phyloP scores from a whole-genome alignment of 2,797 vertebrate species.

The Myoxocephalus aenaeus region DNA sequence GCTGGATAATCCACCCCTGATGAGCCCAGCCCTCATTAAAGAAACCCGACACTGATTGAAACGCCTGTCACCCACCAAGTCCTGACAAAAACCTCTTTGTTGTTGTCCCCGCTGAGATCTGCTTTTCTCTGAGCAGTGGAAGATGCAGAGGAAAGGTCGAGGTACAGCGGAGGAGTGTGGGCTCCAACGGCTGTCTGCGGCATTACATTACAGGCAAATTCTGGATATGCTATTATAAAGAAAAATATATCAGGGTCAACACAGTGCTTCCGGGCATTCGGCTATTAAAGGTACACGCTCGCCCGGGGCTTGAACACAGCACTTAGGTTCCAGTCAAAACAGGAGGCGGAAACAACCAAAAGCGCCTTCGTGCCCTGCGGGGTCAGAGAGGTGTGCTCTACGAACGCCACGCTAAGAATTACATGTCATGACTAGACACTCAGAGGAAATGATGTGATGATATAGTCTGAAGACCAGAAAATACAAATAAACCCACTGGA shows the following conservation, averaged over 20 bases:
- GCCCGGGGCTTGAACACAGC: background rate
- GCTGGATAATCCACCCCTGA: constrained; percentile 68
- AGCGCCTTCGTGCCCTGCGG: background rate
- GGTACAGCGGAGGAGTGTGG: background rate
- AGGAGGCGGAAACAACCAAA: background rate
- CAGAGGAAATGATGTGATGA: too few relatives aligned
- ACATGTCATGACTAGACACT: too few relatives aligned
- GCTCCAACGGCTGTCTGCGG: background rate
- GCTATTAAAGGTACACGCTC: background rate
- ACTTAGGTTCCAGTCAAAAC: constrained; percentile 3
- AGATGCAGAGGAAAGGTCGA: constrained; percentile 27
- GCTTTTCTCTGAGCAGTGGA: constrained; percentile 48
- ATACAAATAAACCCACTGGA: too few relatives aligned
- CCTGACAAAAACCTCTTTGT: constrained; percentile 72
- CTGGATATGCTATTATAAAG: background rate
- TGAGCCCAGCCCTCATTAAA: constrained; percentile 72
- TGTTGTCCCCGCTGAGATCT: constrained; percentile 42
- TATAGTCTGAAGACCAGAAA: too few relatives aligned
- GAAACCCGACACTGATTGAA: constrained; percentile 73
- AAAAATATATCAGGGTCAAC: constrained; percentile 7
- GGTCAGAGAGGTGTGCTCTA: constrained; percentile 9
- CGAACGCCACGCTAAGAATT: too few relatives aligned
- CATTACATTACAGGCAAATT: constrained; percentile 3
- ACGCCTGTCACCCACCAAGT: constrained; percentile 40
- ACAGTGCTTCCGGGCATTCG: background rate